These are phyloP conservation scores for Vulpes vulpes DNA, from an alignment of 2,113 vertebrate species.

Conservation along the genomic window DNA sequence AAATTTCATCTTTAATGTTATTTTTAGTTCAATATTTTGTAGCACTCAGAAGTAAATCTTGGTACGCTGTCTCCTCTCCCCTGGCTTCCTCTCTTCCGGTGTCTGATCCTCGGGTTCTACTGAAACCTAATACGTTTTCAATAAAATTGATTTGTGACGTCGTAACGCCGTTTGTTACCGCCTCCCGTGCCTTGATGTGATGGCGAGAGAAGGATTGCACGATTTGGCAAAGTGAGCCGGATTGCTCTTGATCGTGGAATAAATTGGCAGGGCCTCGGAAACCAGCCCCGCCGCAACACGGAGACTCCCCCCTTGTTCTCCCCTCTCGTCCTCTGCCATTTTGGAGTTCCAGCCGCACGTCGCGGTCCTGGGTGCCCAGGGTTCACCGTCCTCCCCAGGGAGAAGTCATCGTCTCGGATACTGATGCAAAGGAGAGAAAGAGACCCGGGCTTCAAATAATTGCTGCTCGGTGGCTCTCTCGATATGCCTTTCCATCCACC, in stretches of 20 bases:
- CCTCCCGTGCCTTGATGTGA: constrained; percentile 71
- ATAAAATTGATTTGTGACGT: constrained; percentile 87
- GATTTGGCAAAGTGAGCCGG: constrained; percentile 69
- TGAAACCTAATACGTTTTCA: constrained; percentile 87
- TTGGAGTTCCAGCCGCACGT: background rate
- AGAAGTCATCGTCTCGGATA: background rate
- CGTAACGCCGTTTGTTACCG: constrained; percentile 77
- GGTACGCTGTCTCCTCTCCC: constrained; percentile 82
- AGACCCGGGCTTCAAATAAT: background rate
- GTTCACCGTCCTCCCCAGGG: background rate
- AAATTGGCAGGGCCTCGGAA: constrained; percentile 54
- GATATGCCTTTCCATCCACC: background rate
- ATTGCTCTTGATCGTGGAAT: constrained; percentile 72
- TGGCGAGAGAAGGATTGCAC: constrained; percentile 57
- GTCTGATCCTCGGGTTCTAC: constrained; percentile 81
- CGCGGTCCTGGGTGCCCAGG: background rate
- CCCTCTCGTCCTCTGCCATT: background rate
- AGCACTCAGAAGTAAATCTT: constrained; percentile 90
- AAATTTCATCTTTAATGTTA: constrained; percentile 92
- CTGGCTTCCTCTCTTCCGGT: constrained; percentile 75
- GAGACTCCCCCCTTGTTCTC: background rate
- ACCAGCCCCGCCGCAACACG: constrained; percentile 12
- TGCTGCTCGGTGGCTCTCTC: background rate
- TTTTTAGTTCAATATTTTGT: constrained; percentile 92
- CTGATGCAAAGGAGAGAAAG: background rate